Percentiles rank a stretch among this genome's conserved stretches.
Evolutionary conservation across 1,140 invertebrate species (phyloP).

Genomic region (Neelides sp.): DNA sequence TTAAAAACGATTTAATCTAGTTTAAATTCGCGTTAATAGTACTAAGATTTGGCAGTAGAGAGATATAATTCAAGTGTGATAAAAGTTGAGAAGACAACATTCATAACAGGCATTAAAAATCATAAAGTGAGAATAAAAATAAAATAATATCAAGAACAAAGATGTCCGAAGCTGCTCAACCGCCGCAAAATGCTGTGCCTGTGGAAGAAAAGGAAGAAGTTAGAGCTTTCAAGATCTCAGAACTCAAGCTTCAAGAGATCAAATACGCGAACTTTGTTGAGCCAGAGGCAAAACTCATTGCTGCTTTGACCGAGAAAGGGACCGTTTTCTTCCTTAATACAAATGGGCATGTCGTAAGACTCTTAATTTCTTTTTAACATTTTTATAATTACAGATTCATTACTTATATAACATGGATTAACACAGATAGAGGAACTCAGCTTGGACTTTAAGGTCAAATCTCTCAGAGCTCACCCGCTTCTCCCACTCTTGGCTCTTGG

Average conservation of each 20-base stretch:
- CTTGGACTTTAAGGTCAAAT: constrained; percentile 12
- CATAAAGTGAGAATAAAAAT: too few species aligned
- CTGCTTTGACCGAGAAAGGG: constrained; percentile 12
- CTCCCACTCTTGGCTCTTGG: constrained; percentile 22
- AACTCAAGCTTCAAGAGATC: constrained; percentile 16
- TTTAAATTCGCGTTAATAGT: too few species aligned
- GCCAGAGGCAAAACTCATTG: constrained; percentile 16
- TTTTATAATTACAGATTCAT: background rate
- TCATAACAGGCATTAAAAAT: too few species aligned
- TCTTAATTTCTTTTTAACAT: background rate
- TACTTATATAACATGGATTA: background rate
- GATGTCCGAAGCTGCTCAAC: too few species aligned
- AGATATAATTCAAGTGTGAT: too few species aligned
- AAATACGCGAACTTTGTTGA: constrained; percentile 23
- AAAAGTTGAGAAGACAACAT: too few species aligned
- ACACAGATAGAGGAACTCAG: constrained; percentile 14
- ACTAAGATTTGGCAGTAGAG: too few species aligned
- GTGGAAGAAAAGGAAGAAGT: too few species aligned
- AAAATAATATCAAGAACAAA: too few species aligned
- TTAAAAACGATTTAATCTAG: too few species aligned
- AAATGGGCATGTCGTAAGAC: constrained; percentile 19
- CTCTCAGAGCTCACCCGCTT: constrained; percentile 17
- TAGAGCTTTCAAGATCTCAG: too few species aligned
- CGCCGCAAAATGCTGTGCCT: too few species aligned
- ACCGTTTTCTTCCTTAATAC: constrained; percentile 12